These are phyloP conservation scores for Nesospiza acunhae DNA, from an alignment of 2,113 vertebrate species.

Conservation along the genomic window DNA sequence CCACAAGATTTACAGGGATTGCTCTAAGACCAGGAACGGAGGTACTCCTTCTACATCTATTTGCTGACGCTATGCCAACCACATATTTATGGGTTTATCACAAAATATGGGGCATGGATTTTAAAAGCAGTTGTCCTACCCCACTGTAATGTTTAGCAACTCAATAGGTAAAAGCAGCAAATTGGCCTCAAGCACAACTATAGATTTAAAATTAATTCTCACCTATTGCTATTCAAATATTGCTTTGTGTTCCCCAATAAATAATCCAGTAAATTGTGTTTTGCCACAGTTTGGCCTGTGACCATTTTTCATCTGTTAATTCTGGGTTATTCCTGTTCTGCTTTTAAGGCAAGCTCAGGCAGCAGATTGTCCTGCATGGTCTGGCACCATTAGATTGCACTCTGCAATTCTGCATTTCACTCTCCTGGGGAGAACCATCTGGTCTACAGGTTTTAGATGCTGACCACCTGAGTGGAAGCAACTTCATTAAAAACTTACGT, in stretches of 20 bases:
- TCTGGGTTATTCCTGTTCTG: background rate
- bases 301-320: background rate
- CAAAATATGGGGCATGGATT: background rate
- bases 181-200: background rate
- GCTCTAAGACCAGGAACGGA: background rate
- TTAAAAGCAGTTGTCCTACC: background rate
- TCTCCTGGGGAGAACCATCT: conserved; percentile 5
- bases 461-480: conserved; percentile 9
- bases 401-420: background rate
- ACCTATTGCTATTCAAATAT: background rate
- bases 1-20: background rate
- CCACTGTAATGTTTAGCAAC: background rate
- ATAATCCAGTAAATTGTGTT: background rate
- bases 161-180: background rate
- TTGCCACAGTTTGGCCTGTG: background rate
- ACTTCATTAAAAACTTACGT: conserved; percentile 15
- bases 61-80: background rate
- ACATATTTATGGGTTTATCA: background rate
- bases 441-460: conserved; percentile 5
- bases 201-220: background rate
- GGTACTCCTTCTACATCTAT: background rate
- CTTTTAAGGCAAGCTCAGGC: background rate
- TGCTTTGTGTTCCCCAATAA: background rate
- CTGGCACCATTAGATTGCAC: background rate
- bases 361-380: background rate